A percentile compares a stretch with the other conserved stretches of the same genome.
Evolutionary conservation across 2,113 vertebrate genomes (phyloP).

Genomic region (Bagarius yarrelli): DNA sequence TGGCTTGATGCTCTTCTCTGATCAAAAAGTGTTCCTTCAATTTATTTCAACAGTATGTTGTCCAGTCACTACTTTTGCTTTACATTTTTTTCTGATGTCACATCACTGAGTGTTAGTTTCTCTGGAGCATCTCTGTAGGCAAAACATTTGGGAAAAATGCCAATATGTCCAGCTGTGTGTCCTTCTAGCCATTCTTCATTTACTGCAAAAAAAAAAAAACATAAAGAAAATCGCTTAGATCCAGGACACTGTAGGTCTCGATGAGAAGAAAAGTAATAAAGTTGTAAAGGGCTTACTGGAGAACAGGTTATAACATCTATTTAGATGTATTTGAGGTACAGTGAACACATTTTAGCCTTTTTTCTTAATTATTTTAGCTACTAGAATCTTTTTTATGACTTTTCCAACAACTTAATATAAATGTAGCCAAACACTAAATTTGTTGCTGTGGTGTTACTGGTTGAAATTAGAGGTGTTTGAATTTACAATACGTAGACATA

Average conservation of each 20-base stretch:
- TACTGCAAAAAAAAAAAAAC: constrained; percentile 67
- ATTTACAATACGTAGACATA: too few relatives aligned
- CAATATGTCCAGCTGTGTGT: constrained; percentile 70
- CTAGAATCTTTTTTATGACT: too few relatives aligned
- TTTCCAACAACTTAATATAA: too few relatives aligned
- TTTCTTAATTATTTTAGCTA: too few relatives aligned
- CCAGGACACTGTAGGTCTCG: background rate
- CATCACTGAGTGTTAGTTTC: background rate
- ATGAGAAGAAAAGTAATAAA: background rate
- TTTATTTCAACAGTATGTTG: background rate
- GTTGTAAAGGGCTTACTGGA: background rate
- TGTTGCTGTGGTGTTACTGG: too few relatives aligned
- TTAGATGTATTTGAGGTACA: background rate
- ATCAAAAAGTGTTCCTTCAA: too few relatives aligned
- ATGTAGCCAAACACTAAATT: too few relatives aligned
- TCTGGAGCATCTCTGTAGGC: constrained; percentile 61
- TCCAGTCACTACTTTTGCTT: background rate
- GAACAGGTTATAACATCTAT: background rate
- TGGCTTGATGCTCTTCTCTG: too few relatives aligned
- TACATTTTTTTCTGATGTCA: constrained; percentile 1
- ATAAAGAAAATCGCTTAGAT: background rate
- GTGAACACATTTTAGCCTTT: too few relatives aligned
- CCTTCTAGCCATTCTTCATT: constrained; percentile 89
- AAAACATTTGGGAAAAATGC: constrained; percentile 89
- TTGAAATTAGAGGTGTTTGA: too few relatives aligned